These are phyloP conservation scores for Damaliscus lunatus DNA, from an alignment of 2,113 vertebrate species.

Conservation along the genomic window DNA sequence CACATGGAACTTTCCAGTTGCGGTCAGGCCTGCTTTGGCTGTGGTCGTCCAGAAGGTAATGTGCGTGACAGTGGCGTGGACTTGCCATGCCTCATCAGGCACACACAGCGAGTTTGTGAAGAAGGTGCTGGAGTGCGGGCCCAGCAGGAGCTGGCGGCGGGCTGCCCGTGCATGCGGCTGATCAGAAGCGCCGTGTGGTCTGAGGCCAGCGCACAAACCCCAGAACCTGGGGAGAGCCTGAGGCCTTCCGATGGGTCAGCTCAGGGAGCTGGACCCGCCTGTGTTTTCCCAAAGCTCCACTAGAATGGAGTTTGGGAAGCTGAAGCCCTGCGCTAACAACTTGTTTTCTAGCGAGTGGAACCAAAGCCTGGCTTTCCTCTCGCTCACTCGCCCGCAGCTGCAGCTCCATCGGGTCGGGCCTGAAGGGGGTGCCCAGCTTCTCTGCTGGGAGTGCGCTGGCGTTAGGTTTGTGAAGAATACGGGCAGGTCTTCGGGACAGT, in stretches of 20 bases:
- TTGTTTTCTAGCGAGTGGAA: background rate
- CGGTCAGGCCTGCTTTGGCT: background rate
- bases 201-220: rapidly evolving
- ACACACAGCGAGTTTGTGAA: rapidly evolving
- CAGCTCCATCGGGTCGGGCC: background rate
- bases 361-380: background rate
- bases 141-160: background rate
- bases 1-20: background rate
- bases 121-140: background rate
- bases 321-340: background rate
- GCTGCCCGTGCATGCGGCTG: rapidly evolving
- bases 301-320: background rate
- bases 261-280: background rate
- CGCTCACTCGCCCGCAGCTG: background rate
- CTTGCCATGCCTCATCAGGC: background rate
- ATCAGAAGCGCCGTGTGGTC: background rate
- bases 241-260: background rate
- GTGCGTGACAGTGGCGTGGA: background rate
- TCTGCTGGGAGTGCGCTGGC: background rate
- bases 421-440: background rate
- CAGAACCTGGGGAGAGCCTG: background rate
- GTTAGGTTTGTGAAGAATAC: background rate
- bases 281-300: background rate
- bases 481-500: background rate
- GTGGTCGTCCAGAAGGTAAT: background rate